Evolutionary conservation across 2,797 vertebrate genomes (phyloP), one percentile per base, ranked within the genome.

Genomic region (Melanotaenia parkinsoni): DNA sequence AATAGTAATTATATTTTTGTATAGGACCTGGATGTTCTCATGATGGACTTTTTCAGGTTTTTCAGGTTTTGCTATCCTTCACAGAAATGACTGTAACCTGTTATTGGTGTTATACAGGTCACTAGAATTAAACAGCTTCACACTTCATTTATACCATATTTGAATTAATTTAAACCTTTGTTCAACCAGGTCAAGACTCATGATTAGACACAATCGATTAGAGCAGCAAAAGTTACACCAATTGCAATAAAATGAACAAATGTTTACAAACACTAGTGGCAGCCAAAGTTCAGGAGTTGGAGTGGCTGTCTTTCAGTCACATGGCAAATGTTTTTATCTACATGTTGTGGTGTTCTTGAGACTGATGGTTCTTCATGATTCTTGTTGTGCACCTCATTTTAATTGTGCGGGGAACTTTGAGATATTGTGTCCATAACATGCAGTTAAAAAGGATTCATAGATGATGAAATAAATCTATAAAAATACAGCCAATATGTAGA

Each of bases 121-220:
- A 13, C 12, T 62, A 37, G 50, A 76, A 76, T 72, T 57, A 67
- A 61, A 80, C 33, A 60, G 22, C 24, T 78, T 67, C 63, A 71
- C 73, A 70, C 58, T 20, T 76, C 69, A 32, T 12, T 1, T 28
- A 5, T 28, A 26, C 24, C 3, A 4, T 12, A 51, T 24, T 11
- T 51, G 5, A 24, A n/a, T 51, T 11, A 1, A 22, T 51, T 51
- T n/a, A 22, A 51, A 45, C 16, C 43, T 50, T 9, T 50, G 10
- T 51, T 51, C 2, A 51, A 22, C n/a, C 4, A 12, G n/a, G 4
- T 26, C 3, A 24, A 24, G 5, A 5, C 5, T 20, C 6, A 5
- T 45, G 43, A 7, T 3, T 4, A 57, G 28, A 32, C 8, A 28
- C 22, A 72, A 3, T 10, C 0, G 20, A 9, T 51, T 24, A 51